Conservation (phyloP, 2,113 vertebrate species). For the Tragelaphus buxtoni region DNA sequence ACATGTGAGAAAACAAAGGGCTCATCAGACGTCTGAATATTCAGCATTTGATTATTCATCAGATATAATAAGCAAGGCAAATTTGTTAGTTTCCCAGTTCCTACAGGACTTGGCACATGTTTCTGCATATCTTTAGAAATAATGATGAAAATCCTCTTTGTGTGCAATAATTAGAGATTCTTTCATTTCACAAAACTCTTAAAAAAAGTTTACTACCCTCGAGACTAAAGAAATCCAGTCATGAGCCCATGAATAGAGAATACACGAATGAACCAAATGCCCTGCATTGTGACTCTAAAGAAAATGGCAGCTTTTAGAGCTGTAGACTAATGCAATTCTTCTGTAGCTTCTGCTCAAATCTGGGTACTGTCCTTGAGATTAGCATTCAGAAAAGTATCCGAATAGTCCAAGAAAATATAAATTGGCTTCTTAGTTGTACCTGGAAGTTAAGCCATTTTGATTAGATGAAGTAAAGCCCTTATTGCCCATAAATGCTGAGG, state of each 20-base stretch:
- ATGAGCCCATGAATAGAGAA: background rate
- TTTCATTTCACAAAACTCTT: conserved; percentile 26
- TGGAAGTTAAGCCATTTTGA: background rate
- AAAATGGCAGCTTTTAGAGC: conserved; percentile 33
- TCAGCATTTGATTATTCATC: background rate
- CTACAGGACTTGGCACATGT: background rate
- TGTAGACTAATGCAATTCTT: conserved; percentile 10
- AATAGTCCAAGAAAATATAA: background rate
- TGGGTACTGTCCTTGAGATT: background rate
- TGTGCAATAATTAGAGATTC: conserved; percentile 40
- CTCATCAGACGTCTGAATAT: conserved; percentile 8
- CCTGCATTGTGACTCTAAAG: background rate
- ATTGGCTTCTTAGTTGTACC: background rate
- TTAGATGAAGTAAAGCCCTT: background rate
- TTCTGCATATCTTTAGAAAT: conserved; percentile 42
- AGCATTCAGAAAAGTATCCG: background rate
- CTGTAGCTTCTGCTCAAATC: conserved; percentile 20
- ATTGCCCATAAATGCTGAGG: background rate
- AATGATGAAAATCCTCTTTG: conserved; percentile 39
- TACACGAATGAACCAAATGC: background rate
- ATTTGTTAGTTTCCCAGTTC: conserved; percentile 50
- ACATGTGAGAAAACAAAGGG: background rate
- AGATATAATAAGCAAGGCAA: conserved; percentile 37
- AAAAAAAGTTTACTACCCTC: conserved; percentile 24
- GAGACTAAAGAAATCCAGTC: conserved; percentile 6